Conservation (phyloP, 2,797 vertebrate species). For the Macropodus opercularis region DNA sequence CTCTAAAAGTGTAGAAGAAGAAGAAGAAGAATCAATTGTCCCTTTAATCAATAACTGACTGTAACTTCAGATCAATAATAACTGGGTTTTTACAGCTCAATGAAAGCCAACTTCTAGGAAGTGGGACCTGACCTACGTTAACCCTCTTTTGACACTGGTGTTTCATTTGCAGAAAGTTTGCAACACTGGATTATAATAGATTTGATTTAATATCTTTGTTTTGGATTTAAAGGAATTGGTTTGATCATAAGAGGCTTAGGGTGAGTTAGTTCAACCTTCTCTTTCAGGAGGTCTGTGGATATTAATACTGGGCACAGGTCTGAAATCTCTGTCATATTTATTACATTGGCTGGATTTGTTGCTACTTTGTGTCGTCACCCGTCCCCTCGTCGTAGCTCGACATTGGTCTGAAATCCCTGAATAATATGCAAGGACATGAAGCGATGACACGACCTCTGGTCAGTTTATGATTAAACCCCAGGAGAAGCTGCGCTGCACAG, state of each 20-base stretch:
- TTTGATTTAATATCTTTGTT: constrained; percentile 68
- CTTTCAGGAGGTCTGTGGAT: constrained; percentile 12
- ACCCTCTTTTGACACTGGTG: constrained; percentile 8
- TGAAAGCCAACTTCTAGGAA: constrained; percentile 43
- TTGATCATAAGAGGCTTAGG: constrained; percentile 64
- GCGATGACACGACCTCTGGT: constrained; percentile 59
- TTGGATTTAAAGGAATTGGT: constrained; percentile 57
- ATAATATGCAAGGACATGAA: constrained; percentile 42
- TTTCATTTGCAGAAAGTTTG: constrained; percentile 46
- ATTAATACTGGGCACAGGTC: constrained; percentile 20
- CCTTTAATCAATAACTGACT: too few species aligned
- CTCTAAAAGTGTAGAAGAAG: too few species aligned
- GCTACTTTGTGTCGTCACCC: constrained; percentile 28
- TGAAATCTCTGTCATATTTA: constrained; percentile 1
- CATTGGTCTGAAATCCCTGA: constrained; percentile 44
- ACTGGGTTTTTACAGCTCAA: constrained; percentile 29
- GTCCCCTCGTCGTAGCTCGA: constrained; percentile 6
- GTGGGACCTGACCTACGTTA: constrained; percentile 29
- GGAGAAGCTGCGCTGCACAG: constrained; percentile 55
- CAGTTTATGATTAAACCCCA: constrained; percentile 68
- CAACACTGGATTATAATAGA: constrained; percentile 54
- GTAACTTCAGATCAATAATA: too few species aligned
- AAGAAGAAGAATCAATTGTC: too few species aligned
- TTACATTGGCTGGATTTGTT: not conserved
- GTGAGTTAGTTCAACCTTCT: constrained; percentile 48